Base-by-base conservation (phyloP, 2,113 vertebrate genomes). In the Sturnira hondurensis region DNA sequence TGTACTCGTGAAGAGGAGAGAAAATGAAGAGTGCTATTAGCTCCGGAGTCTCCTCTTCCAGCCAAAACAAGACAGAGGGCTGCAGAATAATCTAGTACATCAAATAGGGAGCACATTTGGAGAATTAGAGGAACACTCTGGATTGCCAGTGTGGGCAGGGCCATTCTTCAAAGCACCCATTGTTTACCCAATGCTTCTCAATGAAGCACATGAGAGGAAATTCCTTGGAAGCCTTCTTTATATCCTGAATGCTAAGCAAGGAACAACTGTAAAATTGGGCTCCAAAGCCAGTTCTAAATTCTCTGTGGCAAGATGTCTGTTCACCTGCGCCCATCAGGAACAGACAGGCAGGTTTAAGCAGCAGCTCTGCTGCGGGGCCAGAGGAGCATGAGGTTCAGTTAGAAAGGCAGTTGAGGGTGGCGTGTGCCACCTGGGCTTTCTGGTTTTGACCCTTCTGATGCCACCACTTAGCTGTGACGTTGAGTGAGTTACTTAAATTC, bases 281-380 rank as follows among this genome's bases (percentile, higher is more conserved):
- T 95, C 26, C 52, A 94, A 52, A 47, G 19, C 15, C 80, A 92
- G 11, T 85, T 80, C n/a, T 77, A 65, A 84, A 88, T 92, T 89
- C 16, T 90, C 86, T 86, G 50, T 38, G 50, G 20, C 22, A 86
- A 68, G 65, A 31, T 56, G 41, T 71, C 73, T 91, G 36, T 43
- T 91, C 80, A 77, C 50, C 86, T 77, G 10, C 22, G 31, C 33
- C 71, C 86, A 67, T 81, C 22, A 84, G 50, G 56, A 84, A 33
- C 13, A 86, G 31, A 78, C 20, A 58, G 31, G 61, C 12, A n/a
- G 28, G 77, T 77, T 83, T 43, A 83, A 86, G 14, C 28, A 67
- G 28, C 2, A 33, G 10, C 5, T 85, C 28, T 89, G 12, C 47
- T 41, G n/a, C 26, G 15, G 38, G 36, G 24, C 31, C n/a, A 17